Conservation (phyloP, 2,113 vertebrate species). For the Menura novaehollandiae region DNA sequence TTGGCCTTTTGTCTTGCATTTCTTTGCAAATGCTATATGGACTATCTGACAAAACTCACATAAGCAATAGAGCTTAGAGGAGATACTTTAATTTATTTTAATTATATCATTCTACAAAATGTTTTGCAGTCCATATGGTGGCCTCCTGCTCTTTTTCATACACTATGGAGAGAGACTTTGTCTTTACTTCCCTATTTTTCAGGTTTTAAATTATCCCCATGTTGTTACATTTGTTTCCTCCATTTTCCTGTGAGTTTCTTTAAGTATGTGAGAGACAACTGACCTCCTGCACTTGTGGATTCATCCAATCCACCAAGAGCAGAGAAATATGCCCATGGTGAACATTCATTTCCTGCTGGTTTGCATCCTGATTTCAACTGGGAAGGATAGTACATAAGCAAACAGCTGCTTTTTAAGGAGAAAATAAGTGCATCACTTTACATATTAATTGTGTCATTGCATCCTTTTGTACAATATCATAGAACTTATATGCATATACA, state of each 20-base stretch:
- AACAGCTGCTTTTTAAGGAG: conserved; percentile 11
- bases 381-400: neutral
- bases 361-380: conserved; percentile 1
- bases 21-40: neutral
- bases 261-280: neutral
- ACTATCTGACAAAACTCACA: neutral
- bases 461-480: neutral
- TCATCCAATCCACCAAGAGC: neutral
- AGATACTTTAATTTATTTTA: neutral
- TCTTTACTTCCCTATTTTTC: neutral
- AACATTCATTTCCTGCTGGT: neutral
- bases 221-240: neutral
- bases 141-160: neutral
- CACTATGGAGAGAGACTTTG: neutral
- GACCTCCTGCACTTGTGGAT: neutral
- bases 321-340: neutral
- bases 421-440: neutral
- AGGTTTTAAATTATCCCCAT: neutral
- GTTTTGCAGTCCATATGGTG: neutral
- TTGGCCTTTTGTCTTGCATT: neutral
- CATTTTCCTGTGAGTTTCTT: neutral
- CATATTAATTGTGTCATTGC: neutral
- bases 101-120: neutral
- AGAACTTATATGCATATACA: neutral
- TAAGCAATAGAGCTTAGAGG: neutral